A percentile compares a stretch with the other conserved stretches of the same genome.
Conservation (phyloP, 2,113 vertebrate genomes). For the Tyrannus savana region DNA sequence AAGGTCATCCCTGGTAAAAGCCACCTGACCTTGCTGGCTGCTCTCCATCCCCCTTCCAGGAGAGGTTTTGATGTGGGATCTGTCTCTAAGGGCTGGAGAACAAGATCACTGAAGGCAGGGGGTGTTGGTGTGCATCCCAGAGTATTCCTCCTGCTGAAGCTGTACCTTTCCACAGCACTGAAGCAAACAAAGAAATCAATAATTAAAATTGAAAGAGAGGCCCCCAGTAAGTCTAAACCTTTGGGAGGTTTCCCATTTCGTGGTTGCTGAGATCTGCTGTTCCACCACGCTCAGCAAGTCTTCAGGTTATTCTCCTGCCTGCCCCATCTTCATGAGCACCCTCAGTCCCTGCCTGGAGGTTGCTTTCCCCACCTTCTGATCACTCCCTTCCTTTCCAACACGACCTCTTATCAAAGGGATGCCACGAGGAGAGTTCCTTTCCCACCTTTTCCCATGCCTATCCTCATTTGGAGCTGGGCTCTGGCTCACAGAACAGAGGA, state of each 20-base stretch:
- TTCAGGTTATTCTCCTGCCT: not conserved
- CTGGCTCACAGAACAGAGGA: not conserved
- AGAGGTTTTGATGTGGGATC: not conserved
- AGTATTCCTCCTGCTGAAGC: not conserved
- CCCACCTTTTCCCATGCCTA: not conserved
- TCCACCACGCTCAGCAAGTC: not conserved
- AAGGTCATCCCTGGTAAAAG: not conserved
- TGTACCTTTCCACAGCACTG: not conserved
- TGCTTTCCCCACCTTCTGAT: not conserved
- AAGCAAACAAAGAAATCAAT: not conserved
- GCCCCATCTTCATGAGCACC: not conserved
- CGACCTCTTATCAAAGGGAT: not conserved
- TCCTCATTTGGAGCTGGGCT: not conserved
- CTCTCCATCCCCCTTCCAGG: not conserved
- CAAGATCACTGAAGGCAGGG: not conserved
- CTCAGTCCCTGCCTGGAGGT: not conserved
- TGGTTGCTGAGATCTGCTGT: not conserved
- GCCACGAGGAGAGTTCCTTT: not conserved
- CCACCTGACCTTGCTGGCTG: not conserved
- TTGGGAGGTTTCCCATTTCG: not conserved
- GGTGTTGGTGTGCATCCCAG: not conserved
- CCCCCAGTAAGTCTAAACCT: not conserved
- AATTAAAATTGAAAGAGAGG: not conserved
- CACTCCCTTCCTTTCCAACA: not conserved
- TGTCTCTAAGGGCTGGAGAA: not conserved